phyloP scores from a whole-genome alignment of 2,888 invertebrate genomes.

The Drosophila neotestacea region DNA sequence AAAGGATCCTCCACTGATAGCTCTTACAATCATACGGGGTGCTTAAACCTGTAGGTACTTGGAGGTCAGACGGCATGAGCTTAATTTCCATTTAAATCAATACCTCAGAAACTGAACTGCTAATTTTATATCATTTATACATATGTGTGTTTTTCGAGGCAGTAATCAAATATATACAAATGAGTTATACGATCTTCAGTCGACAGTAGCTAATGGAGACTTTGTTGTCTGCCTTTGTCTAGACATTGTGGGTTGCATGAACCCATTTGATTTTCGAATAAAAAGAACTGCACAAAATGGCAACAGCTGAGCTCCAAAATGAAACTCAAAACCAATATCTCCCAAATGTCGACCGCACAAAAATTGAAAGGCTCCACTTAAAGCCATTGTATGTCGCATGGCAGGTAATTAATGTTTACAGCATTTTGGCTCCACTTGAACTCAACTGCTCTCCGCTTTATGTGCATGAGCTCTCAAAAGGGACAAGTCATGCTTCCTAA shows the following conservation, averaged over 20 bases:
- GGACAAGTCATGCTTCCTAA: conserved; percentile 54
- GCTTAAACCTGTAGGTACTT: conserved; percentile 18
- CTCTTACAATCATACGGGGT: neutral
- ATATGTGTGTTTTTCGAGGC: conserved; percentile 11
- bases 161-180: conserved; percentile 22
- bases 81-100: conserved; percentile 16
- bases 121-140: conserved; percentile 7
- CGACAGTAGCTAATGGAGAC: conserved; percentile 12
- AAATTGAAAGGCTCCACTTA: conserved; percentile 29
- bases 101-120: conserved; percentile 4
- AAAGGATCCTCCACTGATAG: conserved; percentile 3
- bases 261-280: conserved; percentile 32
- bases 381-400: conserved; percentile 27
- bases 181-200: conserved; percentile 42
- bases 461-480: conserved; percentile 15
- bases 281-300: conserved; percentile 1
- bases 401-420: conserved; percentile 54
- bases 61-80: conserved; percentile 1
- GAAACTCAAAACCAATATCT: conserved; percentile 17
- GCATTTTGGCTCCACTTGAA: conserved; percentile 29
- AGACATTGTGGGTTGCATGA: conserved; percentile 55
- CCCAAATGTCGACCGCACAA: conserved; percentile 10
- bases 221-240: conserved; percentile 43
- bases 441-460: conserved; percentile 15
- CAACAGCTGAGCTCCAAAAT: conserved; percentile 21